phyloP scores from a whole-genome alignment of 2,113 vertebrate species.

The Ceuthmochares aereus region DNA sequence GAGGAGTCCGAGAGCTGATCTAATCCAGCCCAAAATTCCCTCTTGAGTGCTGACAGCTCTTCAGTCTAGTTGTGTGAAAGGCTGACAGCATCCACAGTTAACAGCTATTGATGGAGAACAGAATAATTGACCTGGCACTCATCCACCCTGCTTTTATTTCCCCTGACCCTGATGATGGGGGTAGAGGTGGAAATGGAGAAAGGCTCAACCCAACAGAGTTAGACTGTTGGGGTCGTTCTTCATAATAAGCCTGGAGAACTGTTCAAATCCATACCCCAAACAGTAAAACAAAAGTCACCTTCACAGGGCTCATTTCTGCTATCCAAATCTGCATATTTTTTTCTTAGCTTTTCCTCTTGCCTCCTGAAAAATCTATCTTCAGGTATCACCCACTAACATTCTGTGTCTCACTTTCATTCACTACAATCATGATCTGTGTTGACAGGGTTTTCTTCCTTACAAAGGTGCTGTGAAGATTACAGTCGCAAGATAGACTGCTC shows the following conservation, averaged over 20 bases:
- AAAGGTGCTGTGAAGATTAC: neutral
- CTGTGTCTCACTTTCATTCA: neutral
- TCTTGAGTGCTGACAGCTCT: neutral
- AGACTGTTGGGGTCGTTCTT: neutral
- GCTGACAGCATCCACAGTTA: neutral
- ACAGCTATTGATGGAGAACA: neutral
- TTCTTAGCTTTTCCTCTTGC: neutral
- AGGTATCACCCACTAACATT: neutral
- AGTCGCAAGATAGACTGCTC: neutral
- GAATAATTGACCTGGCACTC: neutral
- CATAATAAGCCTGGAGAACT: rapidly evolving
- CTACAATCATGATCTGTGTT: neutral
- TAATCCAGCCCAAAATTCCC: neutral
- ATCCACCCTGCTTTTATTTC: neutral
- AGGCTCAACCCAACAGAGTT: neutral
- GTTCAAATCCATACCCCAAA: rapidly evolving
- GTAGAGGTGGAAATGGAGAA: neutral
- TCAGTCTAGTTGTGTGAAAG: neutral
- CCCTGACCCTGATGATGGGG: neutral
- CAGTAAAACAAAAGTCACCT: neutral
- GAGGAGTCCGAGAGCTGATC: neutral
- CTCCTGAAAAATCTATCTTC: neutral
- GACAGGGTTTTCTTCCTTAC: neutral
- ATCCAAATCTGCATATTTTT: neutral
- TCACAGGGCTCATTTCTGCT: neutral